These are phyloP conservation scores for Sebastes kiyomatsui DNA, from an alignment of 2,797 vertebrate genomes.

Conservation along the genomic window DNA sequence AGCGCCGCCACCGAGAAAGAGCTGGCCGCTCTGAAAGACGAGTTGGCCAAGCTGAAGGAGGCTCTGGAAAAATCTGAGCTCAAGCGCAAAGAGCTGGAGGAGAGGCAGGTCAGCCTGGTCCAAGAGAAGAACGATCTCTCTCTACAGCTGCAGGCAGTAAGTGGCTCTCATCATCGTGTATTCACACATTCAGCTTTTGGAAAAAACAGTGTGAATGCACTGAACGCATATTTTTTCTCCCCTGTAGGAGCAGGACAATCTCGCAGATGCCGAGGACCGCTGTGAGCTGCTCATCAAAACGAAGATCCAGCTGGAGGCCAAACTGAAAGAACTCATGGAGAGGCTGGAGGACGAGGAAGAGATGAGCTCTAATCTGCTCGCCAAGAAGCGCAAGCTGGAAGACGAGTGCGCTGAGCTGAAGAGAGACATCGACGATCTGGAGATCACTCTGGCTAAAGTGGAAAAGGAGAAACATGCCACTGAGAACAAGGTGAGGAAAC, in stretches of 20 bases:
- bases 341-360: slow-evolving; percentile 94
- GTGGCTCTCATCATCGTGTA: slow-evolving; percentile 63
- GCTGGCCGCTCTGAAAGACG: slow-evolving; percentile 77
- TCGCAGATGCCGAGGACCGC: slow-evolving; percentile 92
- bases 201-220: not conserved
- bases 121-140: slow-evolving; percentile 91
- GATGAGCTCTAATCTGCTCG: slow-evolving; percentile 86
- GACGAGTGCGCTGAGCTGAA: slow-evolving; percentile 94
- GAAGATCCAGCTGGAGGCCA: slow-evolving; percentile 93
- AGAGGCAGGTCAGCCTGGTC: slow-evolving; percentile 91
- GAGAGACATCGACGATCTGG: slow-evolving; percentile 95
- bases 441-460: slow-evolving; percentile 92
- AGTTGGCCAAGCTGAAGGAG: slow-evolving; percentile 79
- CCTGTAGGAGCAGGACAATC: slow-evolving; percentile 92
- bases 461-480: slow-evolving; percentile 95
- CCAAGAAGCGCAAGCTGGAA: slow-evolving; percentile 92
- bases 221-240: not conserved
- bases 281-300: slow-evolving; percentile 94
- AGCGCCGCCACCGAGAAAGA: slow-evolving; percentile 90
- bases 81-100: slow-evolving; percentile 92
- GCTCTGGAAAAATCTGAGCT: slow-evolving; percentile 86
- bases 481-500: slow-evolving; percentile 89
- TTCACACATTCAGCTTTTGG: not conserved
- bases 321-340: slow-evolving; percentile 90
- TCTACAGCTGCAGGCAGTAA: slow-evolving; percentile 91